Conservation (phyloP, 2,797 vertebrate species). For the Pantherophis alleghaniensis region DNA sequence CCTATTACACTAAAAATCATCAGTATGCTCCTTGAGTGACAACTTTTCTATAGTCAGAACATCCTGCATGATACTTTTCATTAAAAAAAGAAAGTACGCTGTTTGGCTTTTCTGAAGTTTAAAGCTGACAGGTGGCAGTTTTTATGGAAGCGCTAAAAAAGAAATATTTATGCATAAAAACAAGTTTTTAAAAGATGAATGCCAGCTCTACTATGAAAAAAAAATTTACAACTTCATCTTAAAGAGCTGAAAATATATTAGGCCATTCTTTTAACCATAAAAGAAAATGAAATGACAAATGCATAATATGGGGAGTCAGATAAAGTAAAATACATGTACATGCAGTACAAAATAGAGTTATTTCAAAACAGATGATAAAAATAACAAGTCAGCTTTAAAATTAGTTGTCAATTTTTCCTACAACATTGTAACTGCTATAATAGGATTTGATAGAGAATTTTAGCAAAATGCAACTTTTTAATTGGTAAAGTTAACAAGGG, state of each 20-base stretch:
- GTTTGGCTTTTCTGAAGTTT: slow-evolving; percentile 64
- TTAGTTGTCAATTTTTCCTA: slow-evolving; percentile 52
- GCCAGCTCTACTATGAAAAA: slow-evolving; percentile 58
- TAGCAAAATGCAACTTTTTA: slow-evolving; percentile 50
- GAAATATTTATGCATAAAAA: slow-evolving; percentile 57
- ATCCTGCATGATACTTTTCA: slow-evolving; percentile 49
- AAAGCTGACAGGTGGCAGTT: slow-evolving; percentile 60
- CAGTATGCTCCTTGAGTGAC: slow-evolving; percentile 55
- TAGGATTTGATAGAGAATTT: slow-evolving; percentile 55
- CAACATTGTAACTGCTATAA: background rate
- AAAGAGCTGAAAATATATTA: slow-evolving; percentile 59
- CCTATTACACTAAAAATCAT: slow-evolving; percentile 46
- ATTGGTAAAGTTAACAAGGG: slow-evolving; percentile 38
- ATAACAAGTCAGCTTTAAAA: slow-evolving; percentile 25
- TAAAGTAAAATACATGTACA: slow-evolving; percentile 20
- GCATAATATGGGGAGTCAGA: slow-evolving; percentile 57
- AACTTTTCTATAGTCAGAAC: slow-evolving; percentile 62
- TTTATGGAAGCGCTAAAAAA: slow-evolving; percentile 63
- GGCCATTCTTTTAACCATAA: slow-evolving; percentile 59
- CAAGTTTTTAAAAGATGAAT: slow-evolving; percentile 64
- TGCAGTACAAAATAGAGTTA: slow-evolving; percentile 29
- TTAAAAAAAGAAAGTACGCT: slow-evolving; percentile 64
- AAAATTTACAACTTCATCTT: slow-evolving; percentile 66
- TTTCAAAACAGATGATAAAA: slow-evolving; percentile 42
- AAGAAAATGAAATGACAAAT: slow-evolving; percentile 61